Evolutionary conservation across 2,113 vertebrate species (phyloP).

Genomic region (Lepus americanus): DNA sequence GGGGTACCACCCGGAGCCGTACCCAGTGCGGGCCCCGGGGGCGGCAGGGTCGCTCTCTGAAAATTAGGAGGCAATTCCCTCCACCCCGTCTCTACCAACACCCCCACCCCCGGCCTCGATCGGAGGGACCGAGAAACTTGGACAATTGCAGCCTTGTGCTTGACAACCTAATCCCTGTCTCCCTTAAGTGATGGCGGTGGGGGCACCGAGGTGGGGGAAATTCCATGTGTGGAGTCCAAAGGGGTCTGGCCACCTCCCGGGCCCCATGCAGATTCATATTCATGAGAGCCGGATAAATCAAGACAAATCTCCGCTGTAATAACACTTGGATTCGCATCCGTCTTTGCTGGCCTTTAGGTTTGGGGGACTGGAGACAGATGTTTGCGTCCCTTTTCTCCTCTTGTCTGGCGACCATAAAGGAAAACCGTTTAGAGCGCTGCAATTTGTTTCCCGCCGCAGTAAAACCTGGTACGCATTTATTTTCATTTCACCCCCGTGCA

Average conservation of each 20-base stretch:
- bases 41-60: neutral
- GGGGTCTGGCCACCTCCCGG: slow-evolving; percentile 77
- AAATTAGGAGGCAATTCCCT: neutral
- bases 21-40: neutral
- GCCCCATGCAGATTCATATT: slow-evolving; percentile 89
- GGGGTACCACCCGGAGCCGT: neutral
- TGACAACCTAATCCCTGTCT: neutral
- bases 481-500: slow-evolving; percentile 87
- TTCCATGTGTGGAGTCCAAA: slow-evolving; percentile 71
- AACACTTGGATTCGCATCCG: slow-evolving; percentile 91
- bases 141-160: slow-evolving; percentile 64
- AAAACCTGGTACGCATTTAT: slow-evolving; percentile 88
- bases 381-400: slow-evolving; percentile 88
- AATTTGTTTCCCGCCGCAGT: slow-evolving; percentile 89
- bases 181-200: neutral
- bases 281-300: slow-evolving; percentile 88
- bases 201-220: neutral
- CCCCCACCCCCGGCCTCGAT: neutral
- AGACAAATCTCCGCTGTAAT: slow-evolving; percentile 88
- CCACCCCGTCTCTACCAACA: too few species aligned
- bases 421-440: slow-evolving; percentile 88
- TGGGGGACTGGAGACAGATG: slow-evolving; percentile 90
- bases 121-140: neutral
- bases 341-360: slow-evolving; percentile 90
- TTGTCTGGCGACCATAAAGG: slow-evolving; percentile 89